A percentile compares a stretch with the other conserved stretches of the same genome.
These are phyloP conservation scores for Tupiocoris notatus DNA, from an alignment of 2,888 invertebrate genomes.

Conservation along the genomic window DNA sequence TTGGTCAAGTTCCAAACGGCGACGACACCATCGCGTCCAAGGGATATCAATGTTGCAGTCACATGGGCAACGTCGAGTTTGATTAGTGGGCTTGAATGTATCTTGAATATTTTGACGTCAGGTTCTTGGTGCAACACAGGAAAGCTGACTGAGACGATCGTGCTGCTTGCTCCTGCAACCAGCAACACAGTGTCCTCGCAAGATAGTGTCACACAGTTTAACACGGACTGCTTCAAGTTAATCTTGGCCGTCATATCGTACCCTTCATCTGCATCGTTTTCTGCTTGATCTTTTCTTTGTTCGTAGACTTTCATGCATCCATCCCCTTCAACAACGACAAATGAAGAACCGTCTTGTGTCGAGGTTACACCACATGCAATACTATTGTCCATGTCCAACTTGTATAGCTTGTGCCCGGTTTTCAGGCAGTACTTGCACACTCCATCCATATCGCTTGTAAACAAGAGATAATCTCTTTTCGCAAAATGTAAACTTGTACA, in stretches of 20 bases:
- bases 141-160: conserved; percentile 72
- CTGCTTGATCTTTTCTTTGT: neutral
- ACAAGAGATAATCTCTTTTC: conserved; percentile 29
- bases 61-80: conserved; percentile 5
- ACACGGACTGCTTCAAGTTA: conserved; percentile 10
- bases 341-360: conserved; percentile 62
- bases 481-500: conserved; percentile 17
- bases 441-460: conserved; percentile 1
- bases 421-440: conserved; percentile 28
- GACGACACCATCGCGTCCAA: conserved; percentile 24
- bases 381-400: conserved; percentile 64
- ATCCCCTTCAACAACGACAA: conserved; percentile 70
- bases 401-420: conserved; percentile 56
- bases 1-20: conserved; percentile 3
- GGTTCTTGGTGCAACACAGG: conserved; percentile 62
- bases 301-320: conserved; percentile 61
- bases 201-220: neutral
- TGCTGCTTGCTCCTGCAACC: conserved; percentile 72
- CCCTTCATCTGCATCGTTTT: neutral
- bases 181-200: conserved; percentile 80
- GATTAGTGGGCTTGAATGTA: conserved; percentile 58
- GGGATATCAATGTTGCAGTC: conserved; percentile 1
- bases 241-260: conserved; percentile 52
- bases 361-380: conserved; percentile 51
- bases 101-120: conserved; percentile 53